Base-by-base conservation (phyloP, 2,797 vertebrate genomes). In the Poeciliopsis paucimaculata region DNA sequence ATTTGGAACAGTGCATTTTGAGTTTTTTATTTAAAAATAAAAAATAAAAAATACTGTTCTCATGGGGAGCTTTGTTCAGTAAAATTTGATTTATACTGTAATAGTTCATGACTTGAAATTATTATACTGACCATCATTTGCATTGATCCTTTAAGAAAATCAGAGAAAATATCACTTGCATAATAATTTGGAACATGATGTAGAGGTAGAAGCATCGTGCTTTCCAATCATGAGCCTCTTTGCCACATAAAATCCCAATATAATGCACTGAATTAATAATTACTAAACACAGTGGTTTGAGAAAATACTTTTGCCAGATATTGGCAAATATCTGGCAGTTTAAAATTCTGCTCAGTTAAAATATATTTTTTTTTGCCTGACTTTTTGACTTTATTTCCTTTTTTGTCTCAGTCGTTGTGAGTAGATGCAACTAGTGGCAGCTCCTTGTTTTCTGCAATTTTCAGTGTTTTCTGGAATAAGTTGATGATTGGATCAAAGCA, bases 401-500 rank as follows among this genome's bases (percentile, higher is more conserved):
- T 11, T 36, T 64, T 64, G 31, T 20, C n/a, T 34, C 60, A 64
- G 31, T 64, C 0, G 1, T 36, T 23, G 8, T 36, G 5, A 36
- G 34, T 66, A 66, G 18, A 66, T 20, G 31, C 12, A 0, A 78
- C 70, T 79, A 41, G 57, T 6, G 0, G n/a, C 46, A 28, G 2
- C 76, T 72, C 1, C 12, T 57, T 60, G 12, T 3, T 4, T 18
- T 82, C 36, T 73, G 0, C 57, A 70, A 55, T 53, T 31, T 23
- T 0, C 51, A 12, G 2, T 11, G 23, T 39, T 73, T 43, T 23
- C 2, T 15, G 2, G 28, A 80, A 76, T 39, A 57, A 51, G 39
- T 66, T 34, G 28, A 23, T 7, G 2, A 3, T 86, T 81, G 79
- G 20, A 64, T 84, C 70, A 41, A 77, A 85, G 72, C 39, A 41